Percentiles rank a stretch among this genome's conserved stretches.
Conservation (phyloP, 2,888 invertebrate species). For the Dendrolimus pini region DNA sequence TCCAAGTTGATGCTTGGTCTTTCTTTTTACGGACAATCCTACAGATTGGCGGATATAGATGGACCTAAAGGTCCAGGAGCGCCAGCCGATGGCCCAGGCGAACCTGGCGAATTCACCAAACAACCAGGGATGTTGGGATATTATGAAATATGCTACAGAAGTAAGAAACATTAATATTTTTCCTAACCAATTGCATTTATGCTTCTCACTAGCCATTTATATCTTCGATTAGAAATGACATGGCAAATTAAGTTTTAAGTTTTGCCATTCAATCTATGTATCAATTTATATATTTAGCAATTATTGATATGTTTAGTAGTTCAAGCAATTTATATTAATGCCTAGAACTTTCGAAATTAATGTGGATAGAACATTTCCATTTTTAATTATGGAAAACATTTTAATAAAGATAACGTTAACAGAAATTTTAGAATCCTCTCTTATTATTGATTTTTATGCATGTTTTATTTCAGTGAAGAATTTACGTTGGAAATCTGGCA, state of each 20-base stretch:
- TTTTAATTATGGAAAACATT: too few species aligned
- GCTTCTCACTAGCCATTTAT: too few species aligned
- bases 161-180: conserved; percentile 23
- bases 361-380: too few species aligned
- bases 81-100: conserved; percentile 84
- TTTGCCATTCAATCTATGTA: not conserved
- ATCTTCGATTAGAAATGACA: too few species aligned
- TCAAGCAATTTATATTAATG: too few species aligned
- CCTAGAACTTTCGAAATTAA: too few species aligned
- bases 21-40: conserved; percentile 93
- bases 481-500: conserved; percentile 81
- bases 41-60: conserved; percentile 74
- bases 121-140: conserved; percentile 93
- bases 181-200: too few species aligned
- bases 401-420: too few species aligned
- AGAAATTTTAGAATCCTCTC: not conserved
- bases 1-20: conserved; percentile 88
- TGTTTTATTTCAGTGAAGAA: conserved; percentile 69
- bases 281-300: conserved; percentile 2
- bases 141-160: conserved; percentile 88
- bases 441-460: not conserved
- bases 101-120: conserved; percentile 86
- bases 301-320: conserved; percentile 4
- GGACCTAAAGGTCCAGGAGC: conserved; percentile 74
- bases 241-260: too few species aligned